Evolutionary conservation across 2,797 vertebrate genomes (phyloP).

Genomic region (Phylloscopus collybita): DNA sequence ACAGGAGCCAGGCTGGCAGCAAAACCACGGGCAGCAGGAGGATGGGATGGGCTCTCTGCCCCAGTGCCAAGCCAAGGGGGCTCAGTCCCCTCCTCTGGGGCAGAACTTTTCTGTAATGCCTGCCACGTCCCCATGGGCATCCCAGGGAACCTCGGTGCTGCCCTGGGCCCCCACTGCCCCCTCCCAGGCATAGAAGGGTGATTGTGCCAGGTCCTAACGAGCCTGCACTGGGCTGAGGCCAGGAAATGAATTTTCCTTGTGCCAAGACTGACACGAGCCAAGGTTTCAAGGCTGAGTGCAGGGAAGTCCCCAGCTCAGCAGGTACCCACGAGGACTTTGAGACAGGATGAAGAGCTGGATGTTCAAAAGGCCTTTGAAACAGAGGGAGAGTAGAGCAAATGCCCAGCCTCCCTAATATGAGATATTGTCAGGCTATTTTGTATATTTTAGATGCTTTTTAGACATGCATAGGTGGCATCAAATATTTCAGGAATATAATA

Average conservation of each 20-base stretch:
- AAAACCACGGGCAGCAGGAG: background rate
- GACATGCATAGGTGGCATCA: background rate
- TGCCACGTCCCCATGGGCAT: background rate
- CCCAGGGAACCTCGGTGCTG: background rate
- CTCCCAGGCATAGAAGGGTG: accelerated
- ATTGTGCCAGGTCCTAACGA: background rate
- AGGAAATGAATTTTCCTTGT: background rate
- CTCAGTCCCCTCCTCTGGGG: background rate
- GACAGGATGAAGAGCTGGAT: background rate
- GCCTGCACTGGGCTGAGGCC: background rate
- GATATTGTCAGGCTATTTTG: background rate
- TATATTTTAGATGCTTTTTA: background rate
- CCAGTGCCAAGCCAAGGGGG: background rate
- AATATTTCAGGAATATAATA: background rate
- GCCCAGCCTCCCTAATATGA: background rate
- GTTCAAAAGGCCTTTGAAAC: background rate
- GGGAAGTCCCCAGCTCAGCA: background rate
- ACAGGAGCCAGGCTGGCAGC: background rate
- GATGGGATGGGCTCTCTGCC: background rate
- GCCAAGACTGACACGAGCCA: background rate
- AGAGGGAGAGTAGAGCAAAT: background rate
- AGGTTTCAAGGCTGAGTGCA: background rate
- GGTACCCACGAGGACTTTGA: background rate
- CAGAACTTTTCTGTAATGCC: background rate
- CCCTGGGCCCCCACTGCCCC: background rate